Percentiles rank a stretch among this genome's conserved stretches.
These are phyloP conservation scores for Thelaira solivaga DNA, from an alignment of 2,888 invertebrate genomes.

Conservation along the genomic window DNA sequence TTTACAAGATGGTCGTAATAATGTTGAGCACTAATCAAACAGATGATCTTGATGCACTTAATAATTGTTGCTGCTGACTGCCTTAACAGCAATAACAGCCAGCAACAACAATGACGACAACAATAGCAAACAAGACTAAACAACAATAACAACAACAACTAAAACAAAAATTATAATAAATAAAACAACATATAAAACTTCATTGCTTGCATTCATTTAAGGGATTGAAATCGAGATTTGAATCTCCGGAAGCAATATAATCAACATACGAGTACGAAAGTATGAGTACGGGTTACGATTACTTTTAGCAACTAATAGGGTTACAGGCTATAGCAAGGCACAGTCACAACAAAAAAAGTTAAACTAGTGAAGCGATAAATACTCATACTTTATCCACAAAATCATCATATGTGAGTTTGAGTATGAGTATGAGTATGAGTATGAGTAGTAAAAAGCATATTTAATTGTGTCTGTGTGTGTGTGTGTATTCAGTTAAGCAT, in stretches of 20 bases:
- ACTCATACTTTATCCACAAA: neutral
- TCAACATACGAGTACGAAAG: slow-evolving; percentile 55
- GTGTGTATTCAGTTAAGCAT: neutral
- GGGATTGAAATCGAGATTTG: slow-evolving; percentile 66
- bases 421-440: neutral
- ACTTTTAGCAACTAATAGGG: slow-evolving; percentile 3
- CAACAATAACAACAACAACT: no score
- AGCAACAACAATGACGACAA: slow-evolving; percentile 16
- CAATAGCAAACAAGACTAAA: neutral
- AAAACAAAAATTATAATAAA: no score
- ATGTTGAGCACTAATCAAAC: slow-evolving; percentile 62
- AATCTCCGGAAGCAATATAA: slow-evolving; percentile 73
- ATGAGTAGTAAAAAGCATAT: no score
- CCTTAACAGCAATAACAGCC: slow-evolving; percentile 47
- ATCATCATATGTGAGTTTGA: neutral
- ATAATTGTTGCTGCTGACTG: slow-evolving; percentile 65
- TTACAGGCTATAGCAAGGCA: slow-evolving; percentile 29
- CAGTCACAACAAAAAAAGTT: neutral
- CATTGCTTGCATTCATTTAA: slow-evolving; percentile 50
- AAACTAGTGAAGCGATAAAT: slow-evolving; percentile 52
- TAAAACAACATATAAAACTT: slow-evolving; percentile 4
- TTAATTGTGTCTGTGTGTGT: no score
- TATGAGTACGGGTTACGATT: no score
- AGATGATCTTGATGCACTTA: slow-evolving; percentile 75
- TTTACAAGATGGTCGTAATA: slow-evolving; percentile 58